Conservation (phyloP, 2,888 invertebrate genomes). For the Stramonita haemastoma region DNA sequence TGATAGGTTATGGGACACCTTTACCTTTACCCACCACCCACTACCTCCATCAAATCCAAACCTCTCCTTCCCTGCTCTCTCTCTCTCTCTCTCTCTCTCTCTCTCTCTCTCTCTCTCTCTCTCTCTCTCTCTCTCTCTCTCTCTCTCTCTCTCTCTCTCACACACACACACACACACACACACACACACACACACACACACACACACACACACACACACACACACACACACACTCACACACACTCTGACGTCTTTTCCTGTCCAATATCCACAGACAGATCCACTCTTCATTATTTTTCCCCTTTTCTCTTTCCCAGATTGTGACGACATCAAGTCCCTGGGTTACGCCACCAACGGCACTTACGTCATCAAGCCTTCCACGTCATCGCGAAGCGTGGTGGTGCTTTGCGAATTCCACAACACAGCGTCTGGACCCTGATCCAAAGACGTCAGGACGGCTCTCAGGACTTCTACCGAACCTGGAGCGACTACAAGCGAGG, state of each 20-base stretch:
- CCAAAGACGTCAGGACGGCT: constrained; percentile 87
- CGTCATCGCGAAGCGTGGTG: constrained; percentile 42
- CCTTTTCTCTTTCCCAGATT: constrained; percentile 43
- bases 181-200: no score
- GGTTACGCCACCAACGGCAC: constrained; percentile 43
- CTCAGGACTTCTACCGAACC: constrained; percentile 87
- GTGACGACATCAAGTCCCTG: constrained; percentile 45
- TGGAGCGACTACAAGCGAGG: constrained; percentile 88
- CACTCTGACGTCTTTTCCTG: no score
- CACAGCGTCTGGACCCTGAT: constrained; percentile 83
- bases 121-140: no score
- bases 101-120: no score
- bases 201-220: no score
- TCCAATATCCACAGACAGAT: background rate
- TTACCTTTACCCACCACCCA: no score
- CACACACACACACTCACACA: background rate
- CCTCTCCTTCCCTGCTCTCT: no score
- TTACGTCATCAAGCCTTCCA: constrained; percentile 46
- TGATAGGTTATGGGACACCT: no score
- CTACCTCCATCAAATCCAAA: no score
- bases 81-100: no score
- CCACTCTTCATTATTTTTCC: background rate
- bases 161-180: no score
- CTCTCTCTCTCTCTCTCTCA: no score
- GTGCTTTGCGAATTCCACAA: constrained; percentile 49